Evolutionary conservation across 2,888 invertebrate species (phyloP).

Genomic region (Alsophila aescularia): DNA sequence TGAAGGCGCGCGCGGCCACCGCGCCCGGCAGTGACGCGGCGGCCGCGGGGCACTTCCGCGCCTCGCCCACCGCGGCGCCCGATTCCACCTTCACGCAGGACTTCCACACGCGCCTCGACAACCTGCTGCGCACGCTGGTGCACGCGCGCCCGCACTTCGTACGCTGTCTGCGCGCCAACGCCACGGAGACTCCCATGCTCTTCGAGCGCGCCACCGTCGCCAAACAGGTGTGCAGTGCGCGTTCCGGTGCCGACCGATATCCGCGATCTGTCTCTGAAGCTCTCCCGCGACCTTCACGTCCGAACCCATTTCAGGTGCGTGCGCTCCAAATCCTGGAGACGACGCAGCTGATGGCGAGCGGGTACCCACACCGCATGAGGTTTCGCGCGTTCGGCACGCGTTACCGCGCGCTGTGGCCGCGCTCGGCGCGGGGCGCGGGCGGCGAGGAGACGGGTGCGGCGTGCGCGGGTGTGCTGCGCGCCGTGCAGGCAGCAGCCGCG

Average conservation of each 20-base stretch:
- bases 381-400: constrained; percentile 96
- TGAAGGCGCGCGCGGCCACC: constrained; percentile 84
- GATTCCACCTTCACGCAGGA: constrained; percentile 96
- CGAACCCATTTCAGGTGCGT: constrained; percentile 83
- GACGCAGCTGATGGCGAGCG: constrained; percentile 97
- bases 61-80: constrained; percentile 95
- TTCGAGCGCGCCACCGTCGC: constrained; percentile 94
- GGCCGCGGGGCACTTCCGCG: constrained; percentile 90
- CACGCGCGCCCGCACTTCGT: constrained; percentile 98
- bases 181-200: constrained; percentile 90
- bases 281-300: not conserved
- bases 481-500: constrained; percentile 90
- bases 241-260: too few relatives aligned
- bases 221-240: constrained; percentile 83
- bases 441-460: constrained; percentile 85
- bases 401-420: constrained; percentile 94
- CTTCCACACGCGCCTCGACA: constrained; percentile 97
- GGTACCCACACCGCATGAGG: constrained; percentile 97
- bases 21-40: constrained; percentile 70
- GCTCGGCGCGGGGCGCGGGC: constrained; percentile 81
- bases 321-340: constrained; percentile 97
- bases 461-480: constrained; percentile 90
- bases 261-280: not conserved
- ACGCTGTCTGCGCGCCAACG: constrained; percentile 95
- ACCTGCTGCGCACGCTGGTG: constrained; percentile 94